Percentiles rank a stretch among this genome's conserved stretches.
Conservation (phyloP, 2,888 invertebrate genomes). For the Antheraea yamamai region DNA sequence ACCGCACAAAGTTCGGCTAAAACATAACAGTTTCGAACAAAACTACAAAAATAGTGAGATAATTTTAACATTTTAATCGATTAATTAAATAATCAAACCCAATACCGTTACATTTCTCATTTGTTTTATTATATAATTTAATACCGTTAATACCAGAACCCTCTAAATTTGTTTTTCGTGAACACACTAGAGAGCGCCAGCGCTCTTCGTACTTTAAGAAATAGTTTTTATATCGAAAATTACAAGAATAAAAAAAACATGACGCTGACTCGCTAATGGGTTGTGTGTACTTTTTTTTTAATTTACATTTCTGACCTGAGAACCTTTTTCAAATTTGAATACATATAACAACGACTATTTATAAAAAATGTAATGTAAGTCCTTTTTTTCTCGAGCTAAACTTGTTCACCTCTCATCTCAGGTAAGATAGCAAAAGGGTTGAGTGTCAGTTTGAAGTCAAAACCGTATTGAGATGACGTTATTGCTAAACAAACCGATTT, state of each 20-base stretch:
- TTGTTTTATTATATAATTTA: constrained; percentile 1
- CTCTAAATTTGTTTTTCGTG: constrained; percentile 28
- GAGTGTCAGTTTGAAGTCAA: neutral
- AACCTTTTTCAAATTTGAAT: constrained; percentile 21
- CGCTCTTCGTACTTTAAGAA: constrained; percentile 41
- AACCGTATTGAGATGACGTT: neutral
- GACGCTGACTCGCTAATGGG: constrained; percentile 33
- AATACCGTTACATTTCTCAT: neutral
- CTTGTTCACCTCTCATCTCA: neutral
- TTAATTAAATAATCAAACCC: neutral
- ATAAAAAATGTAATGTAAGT: constrained; percentile 60
- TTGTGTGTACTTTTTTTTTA: constrained; percentile 31
- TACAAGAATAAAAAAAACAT: constrained; percentile 24
- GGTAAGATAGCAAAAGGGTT: neutral
- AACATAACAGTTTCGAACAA: too few species aligned
- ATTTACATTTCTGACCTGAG: constrained; percentile 27
- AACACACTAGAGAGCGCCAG: constrained; percentile 24
- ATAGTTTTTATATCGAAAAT: constrained; percentile 28
- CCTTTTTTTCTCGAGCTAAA: constrained; percentile 34
- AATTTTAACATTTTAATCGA: too few species aligned
- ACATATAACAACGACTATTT: neutral
- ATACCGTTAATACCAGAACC: constrained; percentile 5
- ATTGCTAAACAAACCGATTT: neutral
- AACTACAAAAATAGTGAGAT: too few species aligned
- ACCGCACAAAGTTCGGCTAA: too few species aligned